Evolutionary conservation across 2,113 vertebrate species (phyloP), one percentile per base, ranked within the genome.

Genomic region (Gyps fulvus): DNA sequence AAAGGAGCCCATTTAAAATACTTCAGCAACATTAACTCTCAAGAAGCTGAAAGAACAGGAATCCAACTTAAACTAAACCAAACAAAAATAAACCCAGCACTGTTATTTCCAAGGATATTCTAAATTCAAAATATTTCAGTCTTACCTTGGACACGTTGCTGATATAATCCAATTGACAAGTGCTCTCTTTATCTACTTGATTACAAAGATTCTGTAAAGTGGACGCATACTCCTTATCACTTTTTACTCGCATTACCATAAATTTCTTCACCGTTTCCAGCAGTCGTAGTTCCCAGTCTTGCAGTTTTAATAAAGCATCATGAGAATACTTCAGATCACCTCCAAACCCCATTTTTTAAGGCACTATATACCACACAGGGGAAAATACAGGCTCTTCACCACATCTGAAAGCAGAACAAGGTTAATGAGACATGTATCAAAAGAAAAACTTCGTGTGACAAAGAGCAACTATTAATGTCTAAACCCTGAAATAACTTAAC

Each of bases 181-280:
- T 97, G 47, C 98, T 98, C 96, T 99, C 99, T 95, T 99, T 99
- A 97, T 99, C 99, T 40, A 99, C 99, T 96, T 99, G 99, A 97
- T 99, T 99, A 95, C 99, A 99, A 98, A 99, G 99, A 97, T 99
- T 99, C 96, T 99, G 99, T 95, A 99, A 98, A 94, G 99, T 99
- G 15, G 99, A 98, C 0, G 99, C 99, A 80, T 99, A 99, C 70
- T 99, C 99, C 87, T 99, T 99, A 96, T 99, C 99, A 73, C 99
- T 99, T 98, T 99, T 99, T 94, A 99, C 99, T 85, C 99, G 97
- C 94, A 99, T 98, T 4, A 99, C 98, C 99, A 99, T 99, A 95
- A 99, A 99, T 90, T 99, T 99, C 97, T 99, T 99, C 95, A 99
- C 99, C 1, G 99, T 99, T 98, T 99, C 99, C 95, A 99, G 97